Base-by-base conservation (phyloP, 2,797 vertebrate species). In the Sardinella longiceps region DNA sequence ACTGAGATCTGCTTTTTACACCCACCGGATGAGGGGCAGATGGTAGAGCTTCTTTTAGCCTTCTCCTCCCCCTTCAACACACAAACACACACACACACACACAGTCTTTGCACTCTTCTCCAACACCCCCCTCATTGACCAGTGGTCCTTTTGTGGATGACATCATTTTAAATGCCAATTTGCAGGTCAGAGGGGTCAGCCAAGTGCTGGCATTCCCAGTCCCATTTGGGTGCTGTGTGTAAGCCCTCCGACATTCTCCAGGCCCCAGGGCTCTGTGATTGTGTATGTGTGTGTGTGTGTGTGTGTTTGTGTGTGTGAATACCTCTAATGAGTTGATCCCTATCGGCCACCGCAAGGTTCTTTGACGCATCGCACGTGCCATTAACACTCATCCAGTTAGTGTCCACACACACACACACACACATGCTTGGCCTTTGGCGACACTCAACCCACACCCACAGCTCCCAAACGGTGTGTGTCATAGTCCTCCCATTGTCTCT, bases 351-450 rank as follows among this genome's bases (percentile, higher is more conserved):
- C 20, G 60, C 63, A 2, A 15, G 63, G 63, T 12, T 70, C 63
- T 70, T 77, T 77, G 33, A 77, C 18, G 70, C 70, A 77, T 43
- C 37, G 7, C 70, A 77, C 37, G 70, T 39, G 70, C 70, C 33
- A 43, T 43, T 77, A 43, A 23, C 33, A 77, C 37, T 77, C 37
- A 77, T 39, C 70, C 18, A 37, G 28, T 33, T 70, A 37, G 10
- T 37, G 28, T 18, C 10, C 60, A 63, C 60, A 63, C 25, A 70
- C 63, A 70, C 63, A 33, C 63, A 33, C 63, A 33, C 28, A 70
- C 63, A 33, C 30, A 33, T 45, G 43, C 43, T 3, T 7, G 43
- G 43, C 11, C 23, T 28, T n/a, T 60, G 23, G 56, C 2, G 33
- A 74, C 3, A 4, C 63, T 28, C 28, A 66, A 63, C 25, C n/a